Evolutionary conservation across 2,888 invertebrate species (phyloP).

Genomic region (Pheosia gnoma): DNA sequence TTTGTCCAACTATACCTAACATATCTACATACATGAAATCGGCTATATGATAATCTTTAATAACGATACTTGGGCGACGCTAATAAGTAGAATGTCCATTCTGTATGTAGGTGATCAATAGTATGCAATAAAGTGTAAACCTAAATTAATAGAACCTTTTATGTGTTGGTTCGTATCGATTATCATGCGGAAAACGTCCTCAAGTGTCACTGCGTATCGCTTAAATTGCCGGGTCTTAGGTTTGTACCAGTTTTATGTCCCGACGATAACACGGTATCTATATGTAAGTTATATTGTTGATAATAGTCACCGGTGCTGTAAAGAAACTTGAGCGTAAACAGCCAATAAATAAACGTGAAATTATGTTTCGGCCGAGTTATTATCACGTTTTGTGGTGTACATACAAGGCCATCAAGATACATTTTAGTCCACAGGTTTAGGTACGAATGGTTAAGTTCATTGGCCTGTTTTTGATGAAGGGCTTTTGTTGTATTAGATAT

Average conservation of each 20-base stretch:
- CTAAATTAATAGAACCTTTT: conserved; percentile 47
- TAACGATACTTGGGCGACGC: not conserved
- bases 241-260: conserved; percentile 72
- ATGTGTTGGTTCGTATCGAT: conserved; percentile 36
- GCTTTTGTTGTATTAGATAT: not conserved
- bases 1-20: too few species aligned
- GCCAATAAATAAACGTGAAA: conserved; percentile 55
- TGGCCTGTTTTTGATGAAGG: not conserved
- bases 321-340: conserved; percentile 56
- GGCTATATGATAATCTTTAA: too few species aligned
- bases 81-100: not conserved
- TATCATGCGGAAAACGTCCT: conserved; percentile 51
- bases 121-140: not conserved
- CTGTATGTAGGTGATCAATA: not conserved
- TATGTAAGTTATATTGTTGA: conserved; percentile 70
- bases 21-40: too few species aligned
- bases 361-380: conserved; percentile 52
- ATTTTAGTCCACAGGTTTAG: conserved; percentile 31
- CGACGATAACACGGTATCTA: conserved; percentile 68
- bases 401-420: conserved; percentile 52
- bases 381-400: conserved; percentile 50
- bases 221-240: conserved; percentile 58
- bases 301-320: conserved; percentile 59
- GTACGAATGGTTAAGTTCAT: conserved; percentile 20
- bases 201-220: conserved; percentile 51